Percentiles rank a stretch among this genome's conserved stretches.
phyloP scores from a whole-genome alignment of 2,113 vertebrate species.

The Plectropomus leopardus region DNA sequence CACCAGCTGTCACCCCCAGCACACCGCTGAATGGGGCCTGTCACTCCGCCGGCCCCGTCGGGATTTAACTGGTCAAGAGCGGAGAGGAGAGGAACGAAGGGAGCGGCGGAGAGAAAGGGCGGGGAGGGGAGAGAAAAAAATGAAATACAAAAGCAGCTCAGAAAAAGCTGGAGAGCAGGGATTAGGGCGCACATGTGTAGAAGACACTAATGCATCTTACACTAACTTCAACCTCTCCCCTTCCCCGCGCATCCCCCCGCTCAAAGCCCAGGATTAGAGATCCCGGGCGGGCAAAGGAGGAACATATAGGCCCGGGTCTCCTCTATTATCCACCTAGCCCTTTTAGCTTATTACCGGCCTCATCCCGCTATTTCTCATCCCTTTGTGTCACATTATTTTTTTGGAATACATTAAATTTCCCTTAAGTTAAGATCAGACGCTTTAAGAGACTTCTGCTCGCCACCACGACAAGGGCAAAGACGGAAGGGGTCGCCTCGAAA shows the following conservation, averaged over 20 bases:
- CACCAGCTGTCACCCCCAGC: conserved; percentile 97
- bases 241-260: conserved; percentile 12
- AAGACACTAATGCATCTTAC: conserved; percentile 94
- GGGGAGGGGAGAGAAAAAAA: conserved; percentile 23
- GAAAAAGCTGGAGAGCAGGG: conserved; percentile 83
- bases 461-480: conserved; percentile 25
- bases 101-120: conserved; percentile 71
- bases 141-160: conserved; percentile 77
- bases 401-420: conserved; percentile 62
- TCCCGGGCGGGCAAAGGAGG: conserved; percentile 61
- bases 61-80: conserved; percentile 91
- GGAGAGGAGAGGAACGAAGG: conserved; percentile 28
- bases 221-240: conserved; percentile 85
- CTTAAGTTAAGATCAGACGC: conserved; percentile 60
- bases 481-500: conserved; percentile 41
- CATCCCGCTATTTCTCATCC: conserved; percentile 82
- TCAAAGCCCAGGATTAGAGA: conserved; percentile 91
- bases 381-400: conserved; percentile 67
- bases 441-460: conserved; percentile 51
- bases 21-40: conserved; percentile 95
- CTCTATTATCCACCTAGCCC: conserved; percentile 67
- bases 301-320: conserved; percentile 57
- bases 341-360: conserved; percentile 86
- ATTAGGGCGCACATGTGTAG: conserved; percentile 94
- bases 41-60: conserved; percentile 91